phyloP scores from a whole-genome alignment of 1,140 invertebrate genomes.

The Drosophila elegans region DNA sequence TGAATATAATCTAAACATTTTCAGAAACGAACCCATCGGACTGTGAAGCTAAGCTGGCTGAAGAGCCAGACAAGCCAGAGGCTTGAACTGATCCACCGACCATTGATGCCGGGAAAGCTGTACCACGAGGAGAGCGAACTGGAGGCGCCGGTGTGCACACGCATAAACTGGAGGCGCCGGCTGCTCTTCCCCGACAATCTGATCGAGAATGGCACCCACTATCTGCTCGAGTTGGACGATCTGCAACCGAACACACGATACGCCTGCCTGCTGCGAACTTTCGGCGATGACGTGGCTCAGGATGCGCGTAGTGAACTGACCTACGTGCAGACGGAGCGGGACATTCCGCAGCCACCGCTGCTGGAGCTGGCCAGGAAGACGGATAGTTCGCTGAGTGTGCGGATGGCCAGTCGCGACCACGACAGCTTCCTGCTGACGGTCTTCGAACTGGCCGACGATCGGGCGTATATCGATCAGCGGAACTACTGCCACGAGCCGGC shows the following conservation, averaged over 20 bases:
- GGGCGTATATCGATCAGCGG: slow-evolving; percentile 53
- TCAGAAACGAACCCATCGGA: slow-evolving; percentile 56
- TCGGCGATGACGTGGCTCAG: slow-evolving; percentile 44
- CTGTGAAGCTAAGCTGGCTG: slow-evolving; percentile 52
- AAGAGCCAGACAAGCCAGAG: slow-evolving; percentile 60
- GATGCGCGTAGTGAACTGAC: slow-evolving; percentile 72
- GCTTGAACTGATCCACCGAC: slow-evolving; percentile 64
- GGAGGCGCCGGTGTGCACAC: slow-evolving; percentile 66
- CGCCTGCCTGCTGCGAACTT: slow-evolving; percentile 66
- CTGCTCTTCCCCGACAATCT: slow-evolving; percentile 68
- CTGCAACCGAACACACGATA: slow-evolving; percentile 62
- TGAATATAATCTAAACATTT: not conserved
- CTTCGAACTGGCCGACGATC: slow-evolving; percentile 56
- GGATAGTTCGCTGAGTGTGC: slow-evolving; percentile 54
- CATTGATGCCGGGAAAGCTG: slow-evolving; percentile 14
- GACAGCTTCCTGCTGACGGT: slow-evolving; percentile 54
- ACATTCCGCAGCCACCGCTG: slow-evolving; percentile 60
- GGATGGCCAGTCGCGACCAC: slow-evolving; percentile 19
- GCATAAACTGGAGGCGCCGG: slow-evolving; percentile 69
- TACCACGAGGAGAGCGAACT: slow-evolving; percentile 57
- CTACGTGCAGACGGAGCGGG: slow-evolving; percentile 56
- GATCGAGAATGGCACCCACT: slow-evolving; percentile 59
- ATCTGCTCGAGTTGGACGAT: slow-evolving; percentile 40
- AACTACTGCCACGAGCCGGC: slow-evolving; percentile 62
- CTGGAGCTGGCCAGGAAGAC: slow-evolving; percentile 49